Base-by-base conservation (phyloP, 2,797 vertebrate genomes). In the Artibeus lituratus region DNA sequence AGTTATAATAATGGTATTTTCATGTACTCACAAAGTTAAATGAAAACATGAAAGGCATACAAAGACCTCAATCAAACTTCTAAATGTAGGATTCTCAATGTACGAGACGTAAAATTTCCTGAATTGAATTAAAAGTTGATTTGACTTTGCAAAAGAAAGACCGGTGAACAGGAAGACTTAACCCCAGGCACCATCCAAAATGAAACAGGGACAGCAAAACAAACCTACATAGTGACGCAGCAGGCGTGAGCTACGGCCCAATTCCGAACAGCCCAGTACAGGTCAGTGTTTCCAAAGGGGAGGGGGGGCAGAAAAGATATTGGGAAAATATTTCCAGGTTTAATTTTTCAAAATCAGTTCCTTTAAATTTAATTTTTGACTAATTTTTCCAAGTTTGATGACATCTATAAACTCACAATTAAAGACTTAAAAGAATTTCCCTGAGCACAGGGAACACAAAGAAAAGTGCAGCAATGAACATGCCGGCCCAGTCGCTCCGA, bases 231-330 rank as follows among this genome's bases (percentile, higher is more conserved):
- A 53, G 42, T 2, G 12, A 10, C 2, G 35, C 16, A 14, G 42
- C 32, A 18, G 32, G 6, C 10, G 0, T 42, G 8, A 35, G 19
- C 29, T 22, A 1, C 10, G 2, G 42, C 21, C 9, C 15, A 5
- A 19, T 16, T 51, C 9, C 7, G 22, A 67, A 10, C 9, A n/a
- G 19, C 26, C 14, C 6, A 0, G 4, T 19, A 22, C 24, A 42
- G 19, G 21, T 9, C 10, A 12, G 9, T 4, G 14, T 29, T 26
- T 8, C 72, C 73, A 0, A 15, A 49, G 6, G 5, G 22, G 6
- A 6, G 35, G 16, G 2, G 3, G 32, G 69, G 21, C 10, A 35
- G 29, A 42, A 57, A 70, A 59, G 10, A 3, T 0, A 47, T 21
- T n/a, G 49, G 29, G 72, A 62, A 24, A 47, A 78, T 42, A 2